These are phyloP conservation scores for Ianthella basta DNA, from an alignment of 37 sponge, comb jelly and placozoan species.

Conservation along the genomic window DNA sequence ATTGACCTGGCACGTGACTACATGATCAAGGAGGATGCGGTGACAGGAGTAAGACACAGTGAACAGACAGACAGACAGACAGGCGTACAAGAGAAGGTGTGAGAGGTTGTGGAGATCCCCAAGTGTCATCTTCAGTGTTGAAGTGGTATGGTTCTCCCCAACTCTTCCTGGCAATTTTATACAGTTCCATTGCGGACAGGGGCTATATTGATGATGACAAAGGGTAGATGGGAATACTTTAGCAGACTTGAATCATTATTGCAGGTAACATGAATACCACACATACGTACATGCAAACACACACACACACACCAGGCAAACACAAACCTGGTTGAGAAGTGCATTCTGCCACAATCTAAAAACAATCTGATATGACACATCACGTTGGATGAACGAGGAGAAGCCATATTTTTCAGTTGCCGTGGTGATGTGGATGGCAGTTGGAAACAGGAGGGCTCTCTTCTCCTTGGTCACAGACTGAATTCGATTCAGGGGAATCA, in stretches of 20 bases:
- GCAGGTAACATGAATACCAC: not conserved
- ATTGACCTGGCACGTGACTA: too few species aligned
- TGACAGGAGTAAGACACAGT: too few species aligned
- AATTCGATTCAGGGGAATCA: slow-evolving; percentile 79
- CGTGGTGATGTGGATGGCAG: slow-evolving; percentile 89
- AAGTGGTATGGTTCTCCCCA: slow-evolving; percentile 63
- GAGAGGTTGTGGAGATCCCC: slow-evolving; percentile 44
- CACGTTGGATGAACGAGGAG: slow-evolving; percentile 88
- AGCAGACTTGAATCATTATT: too few species aligned
- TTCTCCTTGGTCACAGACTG: slow-evolving; percentile 89
- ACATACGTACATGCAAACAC: not conserved
- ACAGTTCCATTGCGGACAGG: slow-evolving; percentile 57
- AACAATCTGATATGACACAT: slow-evolving; percentile 78
- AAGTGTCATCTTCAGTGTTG: slow-evolving; percentile 56
- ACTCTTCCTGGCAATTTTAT: slow-evolving; percentile 61
- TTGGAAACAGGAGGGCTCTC: slow-evolving; percentile 95
- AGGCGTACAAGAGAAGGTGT: too few species aligned
- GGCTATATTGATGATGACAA: slow-evolving; percentile 35
- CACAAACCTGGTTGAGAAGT: slow-evolving; percentile 41
- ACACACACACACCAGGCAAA: not conserved
- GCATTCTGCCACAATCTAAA: slow-evolving; percentile 92
- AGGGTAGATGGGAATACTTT: not conserved
- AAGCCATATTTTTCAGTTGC: slow-evolving; percentile 92
- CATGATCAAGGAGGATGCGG: too few species aligned
- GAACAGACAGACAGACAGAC: too few species aligned